Evolutionary conservation across 1,140 invertebrate genomes (phyloP).

Genomic region (Oryzaephilus surinamensis): DNA sequence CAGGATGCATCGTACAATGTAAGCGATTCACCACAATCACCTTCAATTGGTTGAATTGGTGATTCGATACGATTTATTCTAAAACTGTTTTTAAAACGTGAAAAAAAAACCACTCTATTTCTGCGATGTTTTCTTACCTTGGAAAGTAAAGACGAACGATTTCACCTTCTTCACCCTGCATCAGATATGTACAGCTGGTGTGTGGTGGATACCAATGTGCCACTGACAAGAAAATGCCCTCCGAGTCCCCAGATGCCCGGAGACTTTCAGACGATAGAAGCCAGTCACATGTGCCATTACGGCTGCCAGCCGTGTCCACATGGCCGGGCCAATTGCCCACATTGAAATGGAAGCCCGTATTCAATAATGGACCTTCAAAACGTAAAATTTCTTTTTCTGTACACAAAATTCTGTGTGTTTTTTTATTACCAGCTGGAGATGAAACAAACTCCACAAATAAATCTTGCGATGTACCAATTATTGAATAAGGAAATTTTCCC

Average conservation of each 20-base stretch:
- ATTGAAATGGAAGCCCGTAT: conserved; percentile 88
- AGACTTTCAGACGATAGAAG: conserved; percentile 69
- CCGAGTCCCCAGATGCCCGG: conserved; percentile 59
- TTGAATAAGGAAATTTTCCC: conserved; percentile 88
- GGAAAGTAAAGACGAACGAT: conserved; percentile 80
- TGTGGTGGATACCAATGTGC: conserved; percentile 88
- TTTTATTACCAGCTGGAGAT: conserved; percentile 61
- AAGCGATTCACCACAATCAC: conserved; percentile 79
- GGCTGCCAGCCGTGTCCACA: conserved; percentile 72
- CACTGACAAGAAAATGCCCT: conserved; percentile 80
- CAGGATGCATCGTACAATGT: conserved; percentile 77
- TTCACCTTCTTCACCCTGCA: conserved; percentile 72
- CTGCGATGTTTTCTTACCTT: conserved; percentile 40
- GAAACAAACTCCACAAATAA: conserved; percentile 86
- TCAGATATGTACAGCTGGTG: conserved; percentile 81
- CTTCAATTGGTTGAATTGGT: conserved; percentile 71
- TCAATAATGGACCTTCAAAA: conserved; percentile 63
- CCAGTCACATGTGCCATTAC: conserved; percentile 80
- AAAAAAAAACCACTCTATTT: neutral
- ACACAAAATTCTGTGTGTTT: neutral
- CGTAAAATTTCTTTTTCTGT: conserved; percentile 1
- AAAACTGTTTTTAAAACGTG: conserved; percentile 56
- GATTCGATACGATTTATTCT: conserved; percentile 81
- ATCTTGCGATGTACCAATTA: conserved; percentile 82
- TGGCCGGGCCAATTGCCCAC: conserved; percentile 87